These are phyloP conservation scores for Chalcosyrphus nemorum DNA, from an alignment of 2,888 invertebrate genomes.

Conservation along the genomic window DNA sequence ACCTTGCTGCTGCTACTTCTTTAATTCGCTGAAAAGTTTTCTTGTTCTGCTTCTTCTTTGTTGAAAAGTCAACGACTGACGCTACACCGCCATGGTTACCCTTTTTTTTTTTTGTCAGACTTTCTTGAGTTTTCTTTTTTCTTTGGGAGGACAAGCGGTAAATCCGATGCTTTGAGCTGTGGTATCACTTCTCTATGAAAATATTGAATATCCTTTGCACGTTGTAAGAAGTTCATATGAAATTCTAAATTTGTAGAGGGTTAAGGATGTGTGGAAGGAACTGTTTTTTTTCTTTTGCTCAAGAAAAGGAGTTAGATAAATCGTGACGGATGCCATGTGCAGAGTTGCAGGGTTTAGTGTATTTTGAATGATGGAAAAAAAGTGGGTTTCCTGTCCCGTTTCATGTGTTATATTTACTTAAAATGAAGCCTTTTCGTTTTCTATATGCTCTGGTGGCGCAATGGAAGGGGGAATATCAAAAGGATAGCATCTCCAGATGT, in stretches of 20 bases:
- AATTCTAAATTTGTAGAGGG: slow-evolving; percentile 44
- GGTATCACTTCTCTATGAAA: slow-evolving; percentile 36
- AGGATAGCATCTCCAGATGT: slow-evolving; percentile 31
- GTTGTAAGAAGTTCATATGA: slow-evolving; percentile 50
- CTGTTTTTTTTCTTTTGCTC: slow-evolving; percentile 32
- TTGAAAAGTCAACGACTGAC: slow-evolving; percentile 48
- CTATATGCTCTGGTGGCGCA: background rate
- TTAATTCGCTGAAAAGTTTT: slow-evolving; percentile 48
- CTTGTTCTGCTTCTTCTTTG: slow-evolving; percentile 30
- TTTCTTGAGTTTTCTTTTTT: slow-evolving; percentile 17
- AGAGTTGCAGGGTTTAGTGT: slow-evolving; percentile 27
- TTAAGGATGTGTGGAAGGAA: slow-evolving; percentile 43
- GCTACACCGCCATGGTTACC: slow-evolving; percentile 22
- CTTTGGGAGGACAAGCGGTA: slow-evolving; percentile 1
- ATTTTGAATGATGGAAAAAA: slow-evolving; percentile 21
- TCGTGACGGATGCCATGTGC: slow-evolving; percentile 52
- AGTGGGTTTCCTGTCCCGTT: background rate
- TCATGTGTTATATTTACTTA: slow-evolving; percentile 37
- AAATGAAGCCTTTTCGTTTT: slow-evolving; percentile 34
- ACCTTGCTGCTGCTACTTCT: slow-evolving; percentile 32
- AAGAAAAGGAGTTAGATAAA: slow-evolving; percentile 31
- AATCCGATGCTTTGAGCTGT: slow-evolving; percentile 31
- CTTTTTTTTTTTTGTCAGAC: slow-evolving; percentile 39
- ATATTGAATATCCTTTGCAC: slow-evolving; percentile 60
- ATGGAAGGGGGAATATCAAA: slow-evolving; percentile 17